Base-by-base conservation (phyloP, 2,113 vertebrate species). In the Deroptyus accipitrinus region DNA sequence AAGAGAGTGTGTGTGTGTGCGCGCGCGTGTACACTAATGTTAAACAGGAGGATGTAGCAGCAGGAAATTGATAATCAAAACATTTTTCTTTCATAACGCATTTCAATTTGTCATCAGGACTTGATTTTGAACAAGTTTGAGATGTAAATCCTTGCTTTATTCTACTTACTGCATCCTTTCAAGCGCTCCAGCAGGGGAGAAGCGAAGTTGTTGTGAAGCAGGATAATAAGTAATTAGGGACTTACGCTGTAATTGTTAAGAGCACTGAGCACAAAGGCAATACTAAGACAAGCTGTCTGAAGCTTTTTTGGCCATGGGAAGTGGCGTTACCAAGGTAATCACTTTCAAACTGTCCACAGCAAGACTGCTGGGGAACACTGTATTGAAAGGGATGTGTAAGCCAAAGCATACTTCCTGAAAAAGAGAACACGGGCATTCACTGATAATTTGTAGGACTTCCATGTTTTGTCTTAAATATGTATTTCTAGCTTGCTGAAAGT, bases 401-500 rank as follows among this genome's bases (percentile, higher is more conserved):
- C 96, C 84, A 73, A 94, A 76, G 66, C 9, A 5, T 31, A 70
- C 80, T 98, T 98, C 98, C 98, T 96, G 97, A 92, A 75, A 93
- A 91, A 95, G 79, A 92, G 97, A 96, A 96, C 95, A 93, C 17
- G 59, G 77, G 66, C 88, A 95, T 95, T 97, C 94, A 96, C 96
- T 69, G 92, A 93, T 88, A 74, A 90, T 96, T 95, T 90, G 95
- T 97, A 97, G 95, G 95, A 98, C 94, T 97, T 98, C 98, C 97
- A 98, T 89, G 96, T 97, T 98, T 98, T 98, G 97, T 98, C 95
- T 97, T 95, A 90, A 94, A 95, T 75, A 86, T 20, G 27, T 96
- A 96, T 97, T 98, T 98, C 97, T 94, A 96, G 96, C 88, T 94
- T 96, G 67, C 77, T 91, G 69, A 88, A 96, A 95, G 76, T 72